Conservation (phyloP, 2,113 vertebrate genomes). For the Laterallus jamaicensis region DNA sequence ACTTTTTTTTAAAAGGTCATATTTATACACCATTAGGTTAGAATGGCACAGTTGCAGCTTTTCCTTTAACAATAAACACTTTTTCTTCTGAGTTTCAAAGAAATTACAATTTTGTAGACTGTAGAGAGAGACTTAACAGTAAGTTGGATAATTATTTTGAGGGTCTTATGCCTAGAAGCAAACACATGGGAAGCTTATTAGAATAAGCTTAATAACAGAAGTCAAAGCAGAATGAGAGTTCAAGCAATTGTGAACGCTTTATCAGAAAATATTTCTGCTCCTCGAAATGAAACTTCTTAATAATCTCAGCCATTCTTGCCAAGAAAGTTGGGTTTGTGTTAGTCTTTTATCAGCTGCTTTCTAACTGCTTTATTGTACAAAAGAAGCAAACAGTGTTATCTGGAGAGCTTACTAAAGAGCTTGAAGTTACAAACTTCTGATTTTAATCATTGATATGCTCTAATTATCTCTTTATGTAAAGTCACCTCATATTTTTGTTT, state of each 20-base stretch:
- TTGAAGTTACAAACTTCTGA: background rate
- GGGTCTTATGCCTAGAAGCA: background rate
- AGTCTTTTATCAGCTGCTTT: background rate
- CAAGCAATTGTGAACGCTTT: background rate
- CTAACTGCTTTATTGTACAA: background rate
- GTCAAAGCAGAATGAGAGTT: background rate
- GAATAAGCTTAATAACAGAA: background rate
- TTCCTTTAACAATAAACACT: background rate
- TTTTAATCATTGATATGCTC: background rate
- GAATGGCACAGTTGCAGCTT: background rate
- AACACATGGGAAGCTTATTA: background rate
- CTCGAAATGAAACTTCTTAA: background rate
- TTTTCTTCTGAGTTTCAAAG: background rate
- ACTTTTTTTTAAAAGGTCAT: background rate
- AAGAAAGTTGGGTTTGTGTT: background rate
- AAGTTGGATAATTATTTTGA: background rate
- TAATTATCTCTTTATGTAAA: background rate
- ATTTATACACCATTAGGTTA: background rate
- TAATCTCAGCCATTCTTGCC: background rate
- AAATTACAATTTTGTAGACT: background rate
- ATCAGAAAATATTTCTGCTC: background rate
- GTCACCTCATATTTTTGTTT: background rate
- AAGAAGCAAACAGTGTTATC: background rate
- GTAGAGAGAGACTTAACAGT: background rate
- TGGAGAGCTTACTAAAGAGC: background rate